Conservation (phyloP, 1,140 invertebrate genomes). For the Hycleus phaleratus region DNA sequence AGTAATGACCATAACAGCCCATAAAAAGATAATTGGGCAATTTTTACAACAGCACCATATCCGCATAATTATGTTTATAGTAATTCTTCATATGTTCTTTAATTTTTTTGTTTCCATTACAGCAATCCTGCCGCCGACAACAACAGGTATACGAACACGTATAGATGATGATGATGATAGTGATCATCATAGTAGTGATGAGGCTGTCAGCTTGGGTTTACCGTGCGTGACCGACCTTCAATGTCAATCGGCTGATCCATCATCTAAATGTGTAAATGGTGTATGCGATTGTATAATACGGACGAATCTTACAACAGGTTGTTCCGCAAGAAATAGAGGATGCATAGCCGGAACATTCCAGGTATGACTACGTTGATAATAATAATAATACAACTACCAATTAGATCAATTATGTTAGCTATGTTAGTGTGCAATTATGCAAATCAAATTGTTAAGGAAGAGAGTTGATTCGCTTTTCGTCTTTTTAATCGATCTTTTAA, state of each 20-base stretch:
- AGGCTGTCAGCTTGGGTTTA: conserved; percentile 67
- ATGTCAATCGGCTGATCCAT: conserved; percentile 69
- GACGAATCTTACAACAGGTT: conserved; percentile 47
- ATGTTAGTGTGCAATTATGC: no score
- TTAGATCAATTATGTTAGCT: no score
- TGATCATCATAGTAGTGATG: conserved; percentile 32
- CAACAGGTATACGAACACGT: conserved; percentile 37
- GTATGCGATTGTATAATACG: conserved; percentile 67
- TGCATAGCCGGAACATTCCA: conserved; percentile 80
- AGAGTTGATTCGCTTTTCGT: no score
- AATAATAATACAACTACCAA: not conserved
- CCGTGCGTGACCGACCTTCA: conserved; percentile 66
- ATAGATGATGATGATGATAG: conserved; percentile 34
- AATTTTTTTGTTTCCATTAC: conserved; percentile 5
- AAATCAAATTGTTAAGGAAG: no score
- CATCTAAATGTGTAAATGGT: conserved; percentile 68
- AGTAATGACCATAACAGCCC: no score
- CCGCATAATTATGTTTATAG: no score
- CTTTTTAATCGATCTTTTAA: no score
- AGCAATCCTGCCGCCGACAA: conserved; percentile 20
- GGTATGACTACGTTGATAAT: conserved; percentile 41
- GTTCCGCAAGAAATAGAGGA: conserved; percentile 63
- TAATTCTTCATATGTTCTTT: not conserved
- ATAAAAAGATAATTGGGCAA: no score
- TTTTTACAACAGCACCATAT: no score